Evolutionary conservation across 2,888 invertebrate genomes (phyloP).

Genomic region (Petrolisthes cinctipes): DNA sequence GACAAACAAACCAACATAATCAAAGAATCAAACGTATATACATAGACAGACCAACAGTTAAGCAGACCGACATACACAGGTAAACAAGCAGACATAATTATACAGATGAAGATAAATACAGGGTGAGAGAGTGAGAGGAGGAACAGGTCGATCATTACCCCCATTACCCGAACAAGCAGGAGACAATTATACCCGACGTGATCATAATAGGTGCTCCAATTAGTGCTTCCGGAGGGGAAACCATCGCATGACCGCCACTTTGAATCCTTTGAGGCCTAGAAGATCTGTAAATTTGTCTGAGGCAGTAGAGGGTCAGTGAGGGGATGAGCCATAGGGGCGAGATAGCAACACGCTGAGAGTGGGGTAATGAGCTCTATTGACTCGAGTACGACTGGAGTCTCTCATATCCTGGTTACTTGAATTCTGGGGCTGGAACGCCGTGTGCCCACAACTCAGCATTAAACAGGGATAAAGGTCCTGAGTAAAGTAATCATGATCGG

Average conservation of each 20-base stretch:
- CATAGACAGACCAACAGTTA: slow-evolving; percentile 7
- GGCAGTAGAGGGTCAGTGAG: background rate
- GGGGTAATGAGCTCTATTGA: too few relatives aligned
- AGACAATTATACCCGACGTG: slow-evolving; percentile 38
- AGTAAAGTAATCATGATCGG: too few relatives aligned
- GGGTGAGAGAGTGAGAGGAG: slow-evolving; percentile 11
- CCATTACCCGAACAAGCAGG: slow-evolving; percentile 46
- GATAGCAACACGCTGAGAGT: too few relatives aligned
- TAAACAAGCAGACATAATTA: background rate
- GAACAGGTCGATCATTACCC: slow-evolving; percentile 38
- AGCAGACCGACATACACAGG: slow-evolving; percentile 2
- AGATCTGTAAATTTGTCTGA: background rate
- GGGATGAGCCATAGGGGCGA: background rate
- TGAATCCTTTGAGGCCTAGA: slow-evolving; percentile 39
- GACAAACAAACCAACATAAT: too few relatives aligned
- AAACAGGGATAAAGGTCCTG: too few relatives aligned
- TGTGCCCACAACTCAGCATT: too few relatives aligned
- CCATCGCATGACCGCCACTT: slow-evolving; percentile 16
- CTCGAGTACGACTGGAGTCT: too few relatives aligned
- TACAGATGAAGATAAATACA: background rate
- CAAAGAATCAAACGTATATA: background rate
- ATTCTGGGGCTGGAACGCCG: too few relatives aligned
- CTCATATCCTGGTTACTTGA: too few relatives aligned
- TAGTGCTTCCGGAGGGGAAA: slow-evolving; percentile 42
- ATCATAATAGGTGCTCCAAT: slow-evolving; percentile 41